Evolutionary conservation across 2,888 invertebrate genomes (phyloP).

Genomic region (Serrognathus titanus): DNA sequence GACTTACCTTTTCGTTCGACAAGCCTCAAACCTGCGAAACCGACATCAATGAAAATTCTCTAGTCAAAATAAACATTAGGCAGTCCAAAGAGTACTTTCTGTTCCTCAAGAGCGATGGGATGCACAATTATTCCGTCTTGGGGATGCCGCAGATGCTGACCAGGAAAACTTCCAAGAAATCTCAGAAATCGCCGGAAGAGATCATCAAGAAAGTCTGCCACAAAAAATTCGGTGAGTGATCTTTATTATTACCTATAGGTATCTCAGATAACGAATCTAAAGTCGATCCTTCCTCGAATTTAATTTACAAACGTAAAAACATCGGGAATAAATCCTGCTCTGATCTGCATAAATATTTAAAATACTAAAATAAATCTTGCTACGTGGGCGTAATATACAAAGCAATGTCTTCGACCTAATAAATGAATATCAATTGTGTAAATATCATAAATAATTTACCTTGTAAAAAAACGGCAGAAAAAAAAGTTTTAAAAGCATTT

Average conservation of each 20-base stretch:
- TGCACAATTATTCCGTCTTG: slow-evolving; percentile 56
- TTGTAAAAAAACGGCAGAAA: too few species aligned
- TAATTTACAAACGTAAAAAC: neutral
- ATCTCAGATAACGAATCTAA: neutral
- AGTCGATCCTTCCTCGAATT: neutral
- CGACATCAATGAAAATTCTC: slow-evolving; percentile 36
- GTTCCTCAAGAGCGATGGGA: slow-evolving; percentile 57
- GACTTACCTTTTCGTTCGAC: slow-evolving; percentile 54
- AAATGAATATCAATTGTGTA: too few species aligned
- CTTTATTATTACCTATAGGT: neutral
- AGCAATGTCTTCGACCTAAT: slow-evolving; percentile 13
- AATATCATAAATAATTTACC: too few species aligned
- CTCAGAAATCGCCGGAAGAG: slow-evolving; percentile 30
- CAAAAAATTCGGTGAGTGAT: slow-evolving; percentile 41
- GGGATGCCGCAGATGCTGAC: slow-evolving; percentile 52
- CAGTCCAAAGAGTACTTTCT: slow-evolving; percentile 58
- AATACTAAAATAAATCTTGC: slow-evolving; percentile 21
- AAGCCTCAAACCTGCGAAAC: slow-evolving; percentile 38
- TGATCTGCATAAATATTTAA: slow-evolving; percentile 30
- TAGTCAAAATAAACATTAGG: slow-evolving; percentile 56
- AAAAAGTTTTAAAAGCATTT: too few species aligned
- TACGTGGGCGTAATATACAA: slow-evolving; percentile 22
- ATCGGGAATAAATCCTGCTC: neutral
- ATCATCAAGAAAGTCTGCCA: slow-evolving; percentile 36
- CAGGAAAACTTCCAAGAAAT: slow-evolving; percentile 33